Evolutionary conservation across 2,113 vertebrate species (phyloP), one percentile per base, ranked within the genome.

Genomic region (Mastomys natalensis): DNA sequence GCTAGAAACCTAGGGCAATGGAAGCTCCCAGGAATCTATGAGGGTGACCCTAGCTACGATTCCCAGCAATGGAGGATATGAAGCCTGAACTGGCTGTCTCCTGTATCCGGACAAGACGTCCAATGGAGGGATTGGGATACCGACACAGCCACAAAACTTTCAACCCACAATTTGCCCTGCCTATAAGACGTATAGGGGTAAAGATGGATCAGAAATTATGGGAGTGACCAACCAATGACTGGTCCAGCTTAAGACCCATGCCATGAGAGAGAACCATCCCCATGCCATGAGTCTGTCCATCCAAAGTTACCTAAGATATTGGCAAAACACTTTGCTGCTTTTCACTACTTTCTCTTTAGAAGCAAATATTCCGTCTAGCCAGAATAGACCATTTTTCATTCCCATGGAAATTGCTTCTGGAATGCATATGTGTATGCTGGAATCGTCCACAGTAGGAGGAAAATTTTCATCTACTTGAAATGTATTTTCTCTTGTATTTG

Each of bases 331-430:
- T 66, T 48, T n/a, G 53, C 92, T 74, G 2, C 0, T 70, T 96
- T 87, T 51, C 29, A 73, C 9, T 76, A 53, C 12, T 95, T 98
- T 97, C 0, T 0, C 24, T 97, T 66, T 58, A 92, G 58, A 94
- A 97, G 89, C 93, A 40, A 11, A 3, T 34, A 92, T 88, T 94
- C 84, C 51, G 90, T 89, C 73, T 72, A 87, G 19, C 7, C 84
- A 95, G 68, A 1, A 19, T 77, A 7, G 26, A 17, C 2, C 3
- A 31, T 48, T 73, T 96, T 90, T 93, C 12, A 81, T 89, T 72
- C 15, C 17, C 6, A 68, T 31, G 60, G 12, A 21, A 87, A 58
- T 97, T 80, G 34, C 72, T 80, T 40, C 45, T 96, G 13, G 15
- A 92, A 60, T 87, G 86, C 0, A 13, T 62, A 0, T 21, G 1